Evolutionary conservation across 2,888 invertebrate genomes (phyloP), one percentile per base, ranked within the genome.

Genomic region (Phlogophora meticulosa): DNA sequence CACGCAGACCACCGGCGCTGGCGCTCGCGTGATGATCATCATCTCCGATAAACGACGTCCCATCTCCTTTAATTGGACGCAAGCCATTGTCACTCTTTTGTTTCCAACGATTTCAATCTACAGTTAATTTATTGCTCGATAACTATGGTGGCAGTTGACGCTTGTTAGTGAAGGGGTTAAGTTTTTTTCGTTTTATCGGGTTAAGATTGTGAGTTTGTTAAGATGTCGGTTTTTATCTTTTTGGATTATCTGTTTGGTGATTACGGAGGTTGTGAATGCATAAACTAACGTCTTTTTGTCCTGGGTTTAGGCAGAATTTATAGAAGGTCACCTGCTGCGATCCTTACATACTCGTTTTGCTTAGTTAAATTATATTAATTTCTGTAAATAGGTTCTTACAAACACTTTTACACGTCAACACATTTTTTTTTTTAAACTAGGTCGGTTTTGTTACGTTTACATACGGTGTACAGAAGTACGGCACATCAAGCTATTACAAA

Each of bases 11-110:
- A 77, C 83, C 80, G 51, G 42, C 67, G 15, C 32, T 2, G 20
- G 40, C 22, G 70, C 65, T 82, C 81, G 82, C 82, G 82, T 82
- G 82, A 79, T 77, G 83, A 82, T 82, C 76, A 70, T 71, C 79
- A 55, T 43, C 22, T 1, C 32, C 10, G 82, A 82, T 82, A 82
- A 73, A 24, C 49, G 57, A 62, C 49, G 58, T 49, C 46, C 49
- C 71, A 72, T 82, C 76, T 78, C 65, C 71, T 75, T 77, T 82
- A 82, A 82, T 82, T 82, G 83, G 82, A 53, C 67, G 68, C 63
- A 5, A 17, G 61, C 67, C 55, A 69, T 78, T 77, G 81, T 81
- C 81, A 75, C 70, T 79, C 72, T 68, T 78, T 62, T 76, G 82
- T 82, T 73, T 55, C 34, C 43, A 11, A 57, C 51, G 82, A 82